Conservation (phyloP, 2,888 invertebrate genomes). For the Masnerella sp. region DNA sequence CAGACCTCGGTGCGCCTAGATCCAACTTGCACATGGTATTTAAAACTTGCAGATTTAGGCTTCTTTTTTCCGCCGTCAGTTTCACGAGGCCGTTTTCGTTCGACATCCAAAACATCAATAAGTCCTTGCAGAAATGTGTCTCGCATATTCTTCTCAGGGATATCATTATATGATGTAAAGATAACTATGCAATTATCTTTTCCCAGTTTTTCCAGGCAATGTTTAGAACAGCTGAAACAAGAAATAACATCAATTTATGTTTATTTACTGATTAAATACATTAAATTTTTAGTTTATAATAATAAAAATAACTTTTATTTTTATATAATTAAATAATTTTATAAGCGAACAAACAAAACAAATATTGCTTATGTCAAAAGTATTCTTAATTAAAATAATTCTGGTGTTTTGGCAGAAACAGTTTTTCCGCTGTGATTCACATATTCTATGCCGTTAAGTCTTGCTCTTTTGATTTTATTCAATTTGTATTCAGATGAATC, state of each 20-base stretch:
- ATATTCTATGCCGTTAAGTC: not conserved
- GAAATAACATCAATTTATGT: not conserved
- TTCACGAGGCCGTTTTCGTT: not conserved
- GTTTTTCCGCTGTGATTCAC: not conserved
- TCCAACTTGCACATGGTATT: not conserved
- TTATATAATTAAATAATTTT: not conserved
- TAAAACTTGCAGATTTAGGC: constrained; percentile 4
- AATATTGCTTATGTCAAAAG: not conserved
- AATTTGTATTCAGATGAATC: not conserved
- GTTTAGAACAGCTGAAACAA: not conserved
- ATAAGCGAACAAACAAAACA: not conserved
- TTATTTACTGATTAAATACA: not conserved
- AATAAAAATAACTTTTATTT: not conserved
- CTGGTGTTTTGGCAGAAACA: not conserved
- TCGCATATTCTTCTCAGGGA: constrained; percentile 3
- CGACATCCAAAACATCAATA: constrained; percentile 2
- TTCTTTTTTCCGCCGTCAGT: not conserved
- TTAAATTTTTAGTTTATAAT: not conserved
- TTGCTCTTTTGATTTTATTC: not conserved
- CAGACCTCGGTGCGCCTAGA: constrained; percentile 3
- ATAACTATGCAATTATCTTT: constrained; percentile 1
- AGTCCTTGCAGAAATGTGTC: constrained; percentile 6
- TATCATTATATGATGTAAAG: not conserved
- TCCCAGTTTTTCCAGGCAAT: not conserved
- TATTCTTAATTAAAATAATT: not conserved